Evolutionary conservation across 1,140 invertebrate genomes (phyloP).

Genomic region (Monomorium pharaonis): DNA sequence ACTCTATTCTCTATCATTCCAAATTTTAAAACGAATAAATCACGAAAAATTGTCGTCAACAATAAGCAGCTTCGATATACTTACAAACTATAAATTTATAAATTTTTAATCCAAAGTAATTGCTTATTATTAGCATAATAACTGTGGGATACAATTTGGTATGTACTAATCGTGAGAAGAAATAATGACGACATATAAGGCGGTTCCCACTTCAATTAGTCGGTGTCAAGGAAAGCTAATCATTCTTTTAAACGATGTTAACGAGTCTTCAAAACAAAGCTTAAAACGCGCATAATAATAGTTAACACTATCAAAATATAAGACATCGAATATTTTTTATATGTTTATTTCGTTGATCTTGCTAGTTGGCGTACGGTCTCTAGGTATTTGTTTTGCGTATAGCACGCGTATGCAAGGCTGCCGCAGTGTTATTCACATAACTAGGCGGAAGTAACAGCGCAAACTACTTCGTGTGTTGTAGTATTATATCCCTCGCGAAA

Average conservation of each 20-base stretch:
- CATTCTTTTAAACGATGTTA: neutral
- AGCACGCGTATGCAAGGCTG: too few relatives aligned
- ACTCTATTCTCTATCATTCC: neutral
- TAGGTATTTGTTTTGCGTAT: neutral
- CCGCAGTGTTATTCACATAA: neutral
- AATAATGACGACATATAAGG: neutral
- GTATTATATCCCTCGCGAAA: neutral
- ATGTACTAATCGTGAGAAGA: neutral
- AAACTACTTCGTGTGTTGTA: neutral
- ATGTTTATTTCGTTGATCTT: neutral
- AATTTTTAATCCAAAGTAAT: neutral
- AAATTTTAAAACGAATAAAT: neutral
- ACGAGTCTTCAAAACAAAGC: neutral
- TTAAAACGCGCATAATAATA: neutral
- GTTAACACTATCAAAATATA: neutral
- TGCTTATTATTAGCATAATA: neutral
- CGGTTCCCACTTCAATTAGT: neutral
- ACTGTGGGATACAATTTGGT: neutral
- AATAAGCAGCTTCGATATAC: neutral
- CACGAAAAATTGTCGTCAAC: neutral
- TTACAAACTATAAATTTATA: neutral
- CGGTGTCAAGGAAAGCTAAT: neutral
- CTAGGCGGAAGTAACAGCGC: neutral
- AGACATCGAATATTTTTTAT: neutral
- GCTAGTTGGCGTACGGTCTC: neutral